Evolutionary conservation across 2,888 invertebrate species (phyloP), one percentile per base, ranked within the genome.

Genomic region (Priapulus caudatus): DNA sequence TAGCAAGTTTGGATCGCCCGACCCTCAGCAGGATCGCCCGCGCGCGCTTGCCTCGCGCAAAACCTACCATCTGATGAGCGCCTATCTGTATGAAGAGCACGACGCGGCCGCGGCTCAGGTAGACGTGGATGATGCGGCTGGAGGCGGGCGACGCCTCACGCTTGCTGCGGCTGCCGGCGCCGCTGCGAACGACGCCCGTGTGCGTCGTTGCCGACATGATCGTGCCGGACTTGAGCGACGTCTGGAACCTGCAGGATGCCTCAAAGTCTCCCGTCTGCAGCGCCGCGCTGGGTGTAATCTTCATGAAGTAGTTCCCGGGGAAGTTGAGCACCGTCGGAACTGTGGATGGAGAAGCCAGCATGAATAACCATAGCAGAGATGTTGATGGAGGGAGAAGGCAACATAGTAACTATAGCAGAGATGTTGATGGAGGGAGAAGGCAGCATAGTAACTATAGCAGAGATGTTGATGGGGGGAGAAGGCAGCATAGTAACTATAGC

Each of bases 291-390:
- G 33, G 33, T 10, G 33, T 33, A 33, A 33, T 33, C 33, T 33
- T 33, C 33, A 33, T 33, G 33, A 33, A 33, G n/a, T 33, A n/a
- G 33, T 33, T 33, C n/a, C 33, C 33, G 33, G 33, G 33, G n/a
- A 33, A 33, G 10, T 10, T 33, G 10, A 33, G 33, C 10, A 33
- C n/a, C 33, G n/a, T 33, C n/a, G 33, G 33, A 10, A 33, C 33
- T 33, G 33, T n/a, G n/a, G n/a, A n/a, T n/a, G n/a, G n/a, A n/a
- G n/a, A n/a, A n/a, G n/a, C n/a, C n/a, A n/a, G n/a, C n/a, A n/a
- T n/a, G n/a, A n/a, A n/a, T n/a, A n/a, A n/a, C n/a, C n/a, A n/a
- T n/a, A n/a, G n/a, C n/a, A n/a, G n/a, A n/a, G n/a, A n/a, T n/a
- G n/a, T n/a, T n/a, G n/a, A n/a, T n/a, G n/a, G n/a, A n/a, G n/a